Evolutionary conservation across 92 coral and sea anemone species (phyloP).

Genomic region (Parazoanthus atlanticus): DNA sequence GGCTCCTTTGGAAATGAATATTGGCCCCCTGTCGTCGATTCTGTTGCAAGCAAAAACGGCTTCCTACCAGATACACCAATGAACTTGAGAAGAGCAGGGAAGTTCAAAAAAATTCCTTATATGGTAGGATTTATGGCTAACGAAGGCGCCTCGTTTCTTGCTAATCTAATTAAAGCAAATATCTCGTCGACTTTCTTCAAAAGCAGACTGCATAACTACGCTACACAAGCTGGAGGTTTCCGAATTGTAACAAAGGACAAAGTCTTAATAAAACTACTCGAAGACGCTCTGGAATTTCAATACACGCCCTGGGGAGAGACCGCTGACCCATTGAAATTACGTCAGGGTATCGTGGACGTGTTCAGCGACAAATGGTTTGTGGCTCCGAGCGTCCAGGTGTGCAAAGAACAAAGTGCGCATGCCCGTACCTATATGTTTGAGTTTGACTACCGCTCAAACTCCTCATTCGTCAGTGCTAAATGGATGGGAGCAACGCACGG

Average conservation of each 20-base stretch:
- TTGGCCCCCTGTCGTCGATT: constrained; percentile 66
- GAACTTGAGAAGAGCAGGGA: constrained; percentile 57
- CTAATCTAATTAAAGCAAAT: background rate
- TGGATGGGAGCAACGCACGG: constrained; percentile 63
- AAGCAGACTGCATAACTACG: background rate
- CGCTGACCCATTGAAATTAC: constrained; percentile 53
- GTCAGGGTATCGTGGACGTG: constrained; percentile 48
- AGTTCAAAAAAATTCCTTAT: constrained; percentile 51
- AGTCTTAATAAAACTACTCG: constrained; percentile 10
- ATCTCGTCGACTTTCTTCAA: background rate
- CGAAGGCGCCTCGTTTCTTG: constrained; percentile 60
- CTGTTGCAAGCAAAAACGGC: background rate
- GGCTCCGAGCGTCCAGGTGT: constrained; percentile 67
- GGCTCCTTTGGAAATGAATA: background rate
- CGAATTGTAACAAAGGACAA: too few species aligned
- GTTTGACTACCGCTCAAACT: constrained; percentile 56
- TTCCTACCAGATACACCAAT: constrained; percentile 67
- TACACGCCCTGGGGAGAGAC: constrained; percentile 70
- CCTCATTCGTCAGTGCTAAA: background rate
- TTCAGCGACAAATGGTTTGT: constrained; percentile 65
- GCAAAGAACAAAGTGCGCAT: constrained; percentile 52
- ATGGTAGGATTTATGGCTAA: constrained; percentile 70
- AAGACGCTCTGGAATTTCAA: constrained; percentile 72
- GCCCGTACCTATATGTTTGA: constrained; percentile 63
- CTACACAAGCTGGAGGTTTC: background rate